Evolutionary conservation across 2,113 vertebrate species (phyloP), one percentile per base, ranked within the genome.

Genomic region (Phainopepla nitens): DNA sequence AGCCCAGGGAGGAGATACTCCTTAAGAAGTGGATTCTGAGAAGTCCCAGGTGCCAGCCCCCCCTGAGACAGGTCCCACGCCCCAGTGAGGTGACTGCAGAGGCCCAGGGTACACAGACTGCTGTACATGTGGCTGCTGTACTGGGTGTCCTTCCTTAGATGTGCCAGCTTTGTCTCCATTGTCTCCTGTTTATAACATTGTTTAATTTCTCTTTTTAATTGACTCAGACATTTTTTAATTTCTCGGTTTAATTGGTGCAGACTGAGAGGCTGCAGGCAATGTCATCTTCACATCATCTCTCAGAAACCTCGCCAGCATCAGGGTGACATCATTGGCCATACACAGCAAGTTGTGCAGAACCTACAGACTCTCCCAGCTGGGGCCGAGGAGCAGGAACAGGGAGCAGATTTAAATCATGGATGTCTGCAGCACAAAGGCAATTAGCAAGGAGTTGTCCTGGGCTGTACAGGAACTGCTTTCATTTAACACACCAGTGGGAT

Each of bases 151-250:
- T 86, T 88, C 78, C 64, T 54, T 6, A 49, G 39, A 17, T 14
- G 47, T 16, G 57, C 3, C 27, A 92, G 68, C 79, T 78, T 50
- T 66, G 51, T 51, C 85, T 95, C 82, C 71, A 8, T 23, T 58
- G n/a, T 60, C 87, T 90, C 49, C 65, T 84, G 49, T 83, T 95
- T 89, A 84, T 75, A 88, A 78, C 69, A 84, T 78, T 84, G 80
- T 94, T 90, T 93, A 86, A 94, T 96, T 96, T 95, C 77, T 97
- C 90, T 93, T 86, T 89, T 90, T 94, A 95, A 96, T 93, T 94
- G 94, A 81, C 60, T 96, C 90, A 82, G 92, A 86, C 88, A 36
- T 87, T 94, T 93, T 95, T 97, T 95, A 95, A 97, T 95, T 97
- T 94, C 95, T 92, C 71, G 81, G 92, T 83, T 91, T 94, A 96